Base-by-base conservation (phyloP, 1,140 invertebrate species). In the Grapholita molesta region DNA sequence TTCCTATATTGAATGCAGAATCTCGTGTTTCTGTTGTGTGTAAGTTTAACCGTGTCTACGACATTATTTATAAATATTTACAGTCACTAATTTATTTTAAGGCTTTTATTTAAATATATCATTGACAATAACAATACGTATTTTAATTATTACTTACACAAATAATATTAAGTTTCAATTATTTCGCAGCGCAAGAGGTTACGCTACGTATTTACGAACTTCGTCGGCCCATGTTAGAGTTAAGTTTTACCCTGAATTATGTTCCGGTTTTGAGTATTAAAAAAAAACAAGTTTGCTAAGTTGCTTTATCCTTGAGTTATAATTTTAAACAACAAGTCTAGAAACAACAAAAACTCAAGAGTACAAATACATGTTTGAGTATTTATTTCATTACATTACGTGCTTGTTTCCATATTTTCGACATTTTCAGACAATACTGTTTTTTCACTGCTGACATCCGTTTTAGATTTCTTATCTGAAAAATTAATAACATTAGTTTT, bases 11-110 rank as follows among this genome's bases (percentile, higher is more conserved):
- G 28, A 61, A 25, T 32, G 8, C 3, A 8, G 23, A 55, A 25
- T 61, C 24, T 30, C 55, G 25, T 61, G 1, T 15, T 11, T 57
- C n/a, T 57, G 24, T 57, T n/a, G 4, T 25, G 25, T 28, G 24
- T 15, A 30, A 28, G 11, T 30, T 61, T 28, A 12, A n/a, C n/a
- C 15, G n/a, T 28, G 24, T 55, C 18, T 28, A 57, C 11, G 24
- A 12, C 12, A 55, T 55, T 55, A 55, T 61, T 30, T 28, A 30
- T 28, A 12, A 3, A 15, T 61, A 61, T 15, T 61, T 30, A 3
- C 55, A 61, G 55, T 30, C 55, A 61, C 2, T 61, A 61, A 61
- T 15, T 12, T 61, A 30, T 61, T 57, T 28, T 61, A 61, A 28
- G 24, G 55, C 28, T 28, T 61, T 61, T 30, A 30, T 61, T 61